Conservation (phyloP, 2,113 vertebrate species). For the Mystacornis crossleyi region DNA sequence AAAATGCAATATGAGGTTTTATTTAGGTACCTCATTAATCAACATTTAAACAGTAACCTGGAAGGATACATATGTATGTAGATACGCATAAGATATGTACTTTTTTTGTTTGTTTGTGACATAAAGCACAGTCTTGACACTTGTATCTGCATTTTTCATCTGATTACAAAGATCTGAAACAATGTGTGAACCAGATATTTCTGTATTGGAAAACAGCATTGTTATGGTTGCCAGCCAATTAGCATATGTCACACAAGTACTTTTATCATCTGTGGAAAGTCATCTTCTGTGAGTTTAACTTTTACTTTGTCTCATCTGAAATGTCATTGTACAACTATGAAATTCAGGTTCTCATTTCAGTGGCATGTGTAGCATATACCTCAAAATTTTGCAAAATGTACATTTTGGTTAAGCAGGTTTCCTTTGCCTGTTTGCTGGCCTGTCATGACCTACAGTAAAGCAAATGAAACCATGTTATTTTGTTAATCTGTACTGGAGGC, state of each 20-base stretch:
- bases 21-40: background rate
- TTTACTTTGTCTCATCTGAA: background rate
- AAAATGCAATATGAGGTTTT: background rate
- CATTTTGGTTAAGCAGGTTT: background rate
- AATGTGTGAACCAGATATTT: background rate
- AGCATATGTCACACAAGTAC: background rate
- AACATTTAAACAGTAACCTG: background rate
- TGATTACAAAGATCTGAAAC: background rate
- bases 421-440: background rate
- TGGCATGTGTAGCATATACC: background rate
- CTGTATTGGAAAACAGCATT: background rate
- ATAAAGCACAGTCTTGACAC: background rate
- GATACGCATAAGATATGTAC: background rate
- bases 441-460: background rate
- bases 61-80: background rate
- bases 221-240: background rate
- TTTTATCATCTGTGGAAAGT: conserved; percentile 16
- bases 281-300: background rate
- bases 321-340: background rate
- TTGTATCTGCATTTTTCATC: background rate
- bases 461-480: background rate
- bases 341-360: background rate
- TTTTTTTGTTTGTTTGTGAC: background rate
- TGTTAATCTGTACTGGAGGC: background rate
- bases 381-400: background rate